phyloP scores from a whole-genome alignment of 1,140 invertebrate species.

The Eubasilissa regina region DNA sequence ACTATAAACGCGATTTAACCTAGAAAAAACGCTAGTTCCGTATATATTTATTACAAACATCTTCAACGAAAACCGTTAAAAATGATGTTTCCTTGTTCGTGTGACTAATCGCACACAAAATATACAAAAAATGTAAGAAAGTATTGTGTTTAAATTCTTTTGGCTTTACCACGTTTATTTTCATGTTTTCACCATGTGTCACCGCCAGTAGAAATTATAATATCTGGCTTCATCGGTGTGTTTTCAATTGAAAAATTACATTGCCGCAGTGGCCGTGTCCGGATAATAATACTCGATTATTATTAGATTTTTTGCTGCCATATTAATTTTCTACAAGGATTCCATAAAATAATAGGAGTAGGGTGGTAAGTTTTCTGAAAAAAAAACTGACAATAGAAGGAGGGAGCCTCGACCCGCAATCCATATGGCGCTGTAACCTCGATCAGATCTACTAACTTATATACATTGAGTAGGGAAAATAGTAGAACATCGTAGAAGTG shows the following conservation, averaged over 20 bases:
- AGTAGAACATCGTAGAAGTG: no score
- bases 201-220: neutral
- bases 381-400: conserved; percentile 10
- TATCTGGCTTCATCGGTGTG: conserved; percentile 2
- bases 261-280: neutral
- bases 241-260: neutral
- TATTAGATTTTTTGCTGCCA: conserved; percentile 9
- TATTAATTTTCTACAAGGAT: conserved; percentile 35
- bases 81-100: no score
- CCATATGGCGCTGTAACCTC: conserved; percentile 19
- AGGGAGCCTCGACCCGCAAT: neutral
- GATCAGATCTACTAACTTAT: no score
- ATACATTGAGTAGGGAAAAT: no score
- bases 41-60: no score
- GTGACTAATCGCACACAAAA: no score
- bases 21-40: no score
- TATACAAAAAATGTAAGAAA: no score
- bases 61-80: no score
- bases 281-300: neutral
- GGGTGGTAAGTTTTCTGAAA: conserved; percentile 8
- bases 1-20: no score
- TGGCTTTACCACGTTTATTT: no score
- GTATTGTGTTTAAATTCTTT: no score
- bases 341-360: conserved; percentile 25
- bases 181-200: neutral